Conservation (phyloP, 2,113 vertebrate species). For the Hypocryptadius cinnamomeus region DNA sequence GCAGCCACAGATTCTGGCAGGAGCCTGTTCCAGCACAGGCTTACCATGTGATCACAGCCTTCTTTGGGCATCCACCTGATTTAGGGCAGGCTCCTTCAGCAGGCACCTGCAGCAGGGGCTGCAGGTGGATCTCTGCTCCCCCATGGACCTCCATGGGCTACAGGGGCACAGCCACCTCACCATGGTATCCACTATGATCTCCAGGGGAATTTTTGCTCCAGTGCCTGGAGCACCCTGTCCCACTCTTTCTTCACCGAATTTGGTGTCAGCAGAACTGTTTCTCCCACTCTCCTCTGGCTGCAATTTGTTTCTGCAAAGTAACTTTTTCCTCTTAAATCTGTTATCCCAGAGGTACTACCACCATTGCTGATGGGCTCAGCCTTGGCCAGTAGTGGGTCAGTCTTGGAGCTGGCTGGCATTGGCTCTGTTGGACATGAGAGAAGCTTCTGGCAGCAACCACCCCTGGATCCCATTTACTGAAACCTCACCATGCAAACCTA, state of each 20-base stretch:
- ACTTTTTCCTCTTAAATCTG: not conserved
- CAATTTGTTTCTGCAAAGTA: not conserved
- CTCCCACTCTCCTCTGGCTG: not conserved
- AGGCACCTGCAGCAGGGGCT: no score
- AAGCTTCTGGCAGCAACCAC: not conserved
- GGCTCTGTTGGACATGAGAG: not conserved
- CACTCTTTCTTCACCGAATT: no score
- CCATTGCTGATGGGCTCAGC: not conserved
- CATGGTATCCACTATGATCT: fast-evolving
- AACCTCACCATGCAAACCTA: not conserved
- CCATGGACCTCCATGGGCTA: not conserved
- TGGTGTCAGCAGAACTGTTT: not conserved
- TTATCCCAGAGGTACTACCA: not conserved
- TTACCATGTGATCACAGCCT: not conserved
- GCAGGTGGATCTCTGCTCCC: not conserved
- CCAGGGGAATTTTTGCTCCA: not conserved
- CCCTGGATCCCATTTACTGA: not conserved
- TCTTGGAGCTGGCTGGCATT: not conserved
- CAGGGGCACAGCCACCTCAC: not conserved
- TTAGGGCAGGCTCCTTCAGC: not conserved
- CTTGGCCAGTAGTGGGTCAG: not conserved
- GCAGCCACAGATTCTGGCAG: not conserved
- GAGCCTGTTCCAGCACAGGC: not conserved
- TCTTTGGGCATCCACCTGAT: not conserved
- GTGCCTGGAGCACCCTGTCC: no score